Conservation (phyloP, 2,888 invertebrate genomes). For the Micoletzkya japonica region DNA sequence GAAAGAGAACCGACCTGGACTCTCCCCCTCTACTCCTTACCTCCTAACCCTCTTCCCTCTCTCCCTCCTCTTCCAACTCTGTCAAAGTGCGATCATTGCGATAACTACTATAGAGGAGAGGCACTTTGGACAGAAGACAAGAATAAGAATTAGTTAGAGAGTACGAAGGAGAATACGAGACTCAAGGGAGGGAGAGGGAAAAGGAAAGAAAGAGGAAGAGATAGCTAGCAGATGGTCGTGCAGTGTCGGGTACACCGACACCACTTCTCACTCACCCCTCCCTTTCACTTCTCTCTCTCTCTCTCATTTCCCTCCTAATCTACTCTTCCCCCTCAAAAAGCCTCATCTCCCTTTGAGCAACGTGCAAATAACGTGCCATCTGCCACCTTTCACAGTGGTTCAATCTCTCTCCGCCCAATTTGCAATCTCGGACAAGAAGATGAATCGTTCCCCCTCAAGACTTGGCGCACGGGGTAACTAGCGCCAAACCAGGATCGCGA, state of each 20-base stretch:
- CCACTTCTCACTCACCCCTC: not conserved
- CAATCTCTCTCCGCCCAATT: no score
- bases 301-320: conserved; percentile 1
- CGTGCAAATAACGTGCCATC: no score
- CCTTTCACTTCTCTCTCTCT: not conserved
- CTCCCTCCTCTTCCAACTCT: not conserved
- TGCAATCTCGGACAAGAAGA: no score
- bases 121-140: not conserved
- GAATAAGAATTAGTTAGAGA: no score
- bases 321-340: conserved; percentile 8
- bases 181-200: not conserved
- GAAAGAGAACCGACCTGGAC: no score
- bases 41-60: not conserved
- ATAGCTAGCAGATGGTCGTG: not conserved
- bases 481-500: no score
- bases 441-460: no score
- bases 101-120: no score
- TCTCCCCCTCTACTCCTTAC: no score
- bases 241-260: not conserved
- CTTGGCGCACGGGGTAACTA: no score
- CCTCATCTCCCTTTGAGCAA: no score
- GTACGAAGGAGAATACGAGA: conserved; percentile 1
- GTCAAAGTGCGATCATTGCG: not conserved
- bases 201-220: conserved; percentile 5
- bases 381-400: no score